A percentile compares a stretch with the other conserved stretches of the same genome.
phyloP scores from a whole-genome alignment of 2,113 vertebrate genomes.

The Anguilla rostrata region DNA sequence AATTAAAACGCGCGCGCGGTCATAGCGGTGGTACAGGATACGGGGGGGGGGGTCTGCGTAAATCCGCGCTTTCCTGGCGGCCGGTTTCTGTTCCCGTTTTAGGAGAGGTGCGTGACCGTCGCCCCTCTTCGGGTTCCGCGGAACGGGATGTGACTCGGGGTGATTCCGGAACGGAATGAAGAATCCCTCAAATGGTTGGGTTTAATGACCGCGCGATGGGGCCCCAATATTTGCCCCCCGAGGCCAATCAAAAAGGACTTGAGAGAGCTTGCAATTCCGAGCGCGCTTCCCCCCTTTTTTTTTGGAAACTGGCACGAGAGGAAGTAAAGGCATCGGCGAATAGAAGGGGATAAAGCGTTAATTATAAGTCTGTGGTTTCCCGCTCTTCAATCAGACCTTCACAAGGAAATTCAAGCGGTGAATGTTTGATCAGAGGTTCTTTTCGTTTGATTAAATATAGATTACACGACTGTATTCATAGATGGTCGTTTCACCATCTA shows the following conservation, averaged over 20 bases:
- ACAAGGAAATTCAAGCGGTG: not conserved
- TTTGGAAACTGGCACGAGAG: not conserved
- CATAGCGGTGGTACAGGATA: not conserved
- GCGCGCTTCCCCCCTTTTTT: not conserved
- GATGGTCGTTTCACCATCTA: not conserved
- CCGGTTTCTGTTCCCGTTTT: not conserved
- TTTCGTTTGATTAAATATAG: not conserved
- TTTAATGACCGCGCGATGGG: not conserved
- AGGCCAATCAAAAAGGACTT: not conserved
- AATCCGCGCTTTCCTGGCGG: not conserved
- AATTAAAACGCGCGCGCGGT: not conserved
- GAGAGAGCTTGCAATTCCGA: not conserved
- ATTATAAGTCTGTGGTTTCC: not conserved
- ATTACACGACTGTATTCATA: not conserved
- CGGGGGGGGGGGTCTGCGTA: too few relatives aligned
- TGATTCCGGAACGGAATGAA: not conserved
- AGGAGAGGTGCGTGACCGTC: not conserved
- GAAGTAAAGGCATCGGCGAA: not conserved
- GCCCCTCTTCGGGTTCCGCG: not conserved
- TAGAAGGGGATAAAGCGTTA: not conserved
- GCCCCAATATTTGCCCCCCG: not conserved
- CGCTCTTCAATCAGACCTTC: not conserved
- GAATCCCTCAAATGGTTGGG: not conserved
- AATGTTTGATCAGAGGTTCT: not conserved
- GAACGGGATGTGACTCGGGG: not conserved